Evolutionary conservation across 2,797 vertebrate genomes (phyloP).

Genomic region (Podargus strigoides): DNA sequence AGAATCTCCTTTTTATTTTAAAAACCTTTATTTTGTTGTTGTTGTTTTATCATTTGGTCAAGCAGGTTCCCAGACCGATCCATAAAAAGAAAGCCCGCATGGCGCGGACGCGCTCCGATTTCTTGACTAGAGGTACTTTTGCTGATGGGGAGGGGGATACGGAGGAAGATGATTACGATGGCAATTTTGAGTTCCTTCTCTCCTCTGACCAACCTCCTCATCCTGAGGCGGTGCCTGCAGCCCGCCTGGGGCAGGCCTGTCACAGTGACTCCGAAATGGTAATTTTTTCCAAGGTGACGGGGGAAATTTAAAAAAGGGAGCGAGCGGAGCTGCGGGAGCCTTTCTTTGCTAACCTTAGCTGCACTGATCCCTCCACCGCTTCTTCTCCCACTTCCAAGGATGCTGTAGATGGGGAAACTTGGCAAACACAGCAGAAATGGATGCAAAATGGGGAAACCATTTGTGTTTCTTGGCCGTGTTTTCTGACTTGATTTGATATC

Average conservation of each 20-base stretch:
- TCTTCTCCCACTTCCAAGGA: conserved; percentile 51
- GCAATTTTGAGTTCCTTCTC: conserved; percentile 80
- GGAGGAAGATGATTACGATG: conserved; percentile 91
- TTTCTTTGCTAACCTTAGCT: conserved; percentile 81
- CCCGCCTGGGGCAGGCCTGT: conserved; percentile 85
- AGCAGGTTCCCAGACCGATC: conserved; percentile 89
- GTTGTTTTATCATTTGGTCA: conserved; percentile 84
- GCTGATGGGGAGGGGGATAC: conserved; percentile 88
- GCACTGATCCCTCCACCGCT: conserved; percentile 72
- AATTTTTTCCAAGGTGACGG: conserved; percentile 74
- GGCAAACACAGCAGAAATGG: conserved; percentile 20
- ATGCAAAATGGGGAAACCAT: neutral
- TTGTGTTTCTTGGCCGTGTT: neutral
- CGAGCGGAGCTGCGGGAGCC: conserved; percentile 55
- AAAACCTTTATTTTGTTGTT: conserved; percentile 67
- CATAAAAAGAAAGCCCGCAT: conserved; percentile 99
- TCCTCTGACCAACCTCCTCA: conserved; percentile 85
- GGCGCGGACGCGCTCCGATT: conserved; percentile 98
- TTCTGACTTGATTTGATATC: neutral
- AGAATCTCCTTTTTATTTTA: conserved; percentile 60
- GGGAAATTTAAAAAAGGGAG: conserved; percentile 34
- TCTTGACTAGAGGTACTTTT: conserved; percentile 93
- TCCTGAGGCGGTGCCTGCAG: conserved; percentile 77
- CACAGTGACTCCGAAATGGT: conserved; percentile 99
- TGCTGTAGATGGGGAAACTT: conserved; percentile 48